These are phyloP conservation scores for Grapholita molesta DNA, from an alignment of 1,140 invertebrate species.

Conservation along the genomic window DNA sequence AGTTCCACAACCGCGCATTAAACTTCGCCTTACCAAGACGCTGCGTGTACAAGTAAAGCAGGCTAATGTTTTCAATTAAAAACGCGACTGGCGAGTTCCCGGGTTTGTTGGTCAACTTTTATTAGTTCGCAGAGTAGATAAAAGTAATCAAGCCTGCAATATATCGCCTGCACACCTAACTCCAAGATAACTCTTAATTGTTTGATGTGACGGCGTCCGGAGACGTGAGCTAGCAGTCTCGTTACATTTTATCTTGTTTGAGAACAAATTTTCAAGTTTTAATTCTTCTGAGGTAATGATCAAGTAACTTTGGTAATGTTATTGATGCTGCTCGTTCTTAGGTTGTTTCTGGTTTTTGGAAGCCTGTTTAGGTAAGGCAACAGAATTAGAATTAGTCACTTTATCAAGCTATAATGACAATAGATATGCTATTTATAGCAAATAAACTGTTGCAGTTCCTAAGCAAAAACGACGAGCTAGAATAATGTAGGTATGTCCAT, in stretches of 20 bases:
- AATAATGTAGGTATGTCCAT: neutral
- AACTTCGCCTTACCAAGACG: neutral
- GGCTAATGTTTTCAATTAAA: slow-evolving; percentile 59
- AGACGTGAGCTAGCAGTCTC: slow-evolving; percentile 34
- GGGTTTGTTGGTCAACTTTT: slow-evolving; percentile 67
- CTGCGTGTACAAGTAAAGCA: slow-evolving; percentile 10
- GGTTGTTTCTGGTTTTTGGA: neutral
- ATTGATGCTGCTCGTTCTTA: neutral
- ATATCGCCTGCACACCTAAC: slow-evolving; percentile 51
- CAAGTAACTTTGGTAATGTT: neutral
- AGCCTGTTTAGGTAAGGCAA: neutral
- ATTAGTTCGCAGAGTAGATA: slow-evolving; percentile 62
- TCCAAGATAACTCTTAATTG: slow-evolving; percentile 63
- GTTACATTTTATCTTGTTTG: slow-evolving; percentile 38
- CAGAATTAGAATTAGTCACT: neutral
- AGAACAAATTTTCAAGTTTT: slow-evolving; percentile 40
- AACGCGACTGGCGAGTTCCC: slow-evolving; percentile 51
- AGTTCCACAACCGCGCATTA: neutral
- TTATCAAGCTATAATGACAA: neutral
- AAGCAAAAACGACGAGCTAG: neutral
- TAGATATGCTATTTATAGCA: no score
- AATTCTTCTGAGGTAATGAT: slow-evolving; percentile 28
- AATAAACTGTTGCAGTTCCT: neutral
- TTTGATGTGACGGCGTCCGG: slow-evolving; percentile 51
- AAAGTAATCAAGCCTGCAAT: slow-evolving; percentile 69